Evolutionary conservation across 1,140 invertebrate species (phyloP).

Genomic region (Aphelinus certus): DNA sequence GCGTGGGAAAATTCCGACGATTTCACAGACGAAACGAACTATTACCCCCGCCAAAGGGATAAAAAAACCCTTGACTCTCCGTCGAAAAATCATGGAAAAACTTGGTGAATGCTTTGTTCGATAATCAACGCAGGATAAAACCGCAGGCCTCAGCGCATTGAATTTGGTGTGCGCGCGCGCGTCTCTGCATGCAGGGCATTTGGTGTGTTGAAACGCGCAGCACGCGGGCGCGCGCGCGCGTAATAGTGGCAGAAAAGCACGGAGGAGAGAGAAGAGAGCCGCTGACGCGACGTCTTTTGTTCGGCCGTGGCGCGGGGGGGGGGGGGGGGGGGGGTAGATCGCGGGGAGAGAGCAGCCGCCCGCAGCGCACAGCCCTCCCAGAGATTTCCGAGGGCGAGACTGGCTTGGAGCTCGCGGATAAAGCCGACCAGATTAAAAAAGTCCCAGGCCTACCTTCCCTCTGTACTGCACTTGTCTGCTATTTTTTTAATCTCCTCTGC

Average conservation of each 20-base stretch:
- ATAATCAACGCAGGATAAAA: too few relatives aligned
- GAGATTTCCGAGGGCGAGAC: constrained; percentile 16
- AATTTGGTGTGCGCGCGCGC: too few relatives aligned
- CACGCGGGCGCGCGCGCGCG: too few relatives aligned
- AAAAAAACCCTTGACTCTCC: too few relatives aligned
- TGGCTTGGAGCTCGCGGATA: constrained; percentile 21
- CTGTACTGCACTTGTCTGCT: neutral
- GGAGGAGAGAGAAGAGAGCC: neutral
- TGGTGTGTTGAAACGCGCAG: too few relatives aligned
- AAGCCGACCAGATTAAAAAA: constrained; percentile 37
- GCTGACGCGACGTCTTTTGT: constrained; percentile 26
- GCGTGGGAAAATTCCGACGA: too few relatives aligned
- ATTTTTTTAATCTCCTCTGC: neutral
- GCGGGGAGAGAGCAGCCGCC: neutral
- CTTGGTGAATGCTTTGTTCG: too few relatives aligned
- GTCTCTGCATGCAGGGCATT: too few relatives aligned
- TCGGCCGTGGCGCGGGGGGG: neutral
- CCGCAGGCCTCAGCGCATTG: too few relatives aligned
- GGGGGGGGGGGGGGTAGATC: neutral
- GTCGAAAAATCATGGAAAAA: too few relatives aligned
- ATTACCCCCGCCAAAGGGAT: too few relatives aligned
- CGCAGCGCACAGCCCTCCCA: neutral
- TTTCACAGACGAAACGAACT: too few relatives aligned
- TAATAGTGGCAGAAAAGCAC: neutral
- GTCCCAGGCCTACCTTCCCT: neutral